phyloP scores from a whole-genome alignment of 1,140 invertebrate genomes.

The Rhopalosiphum maidis region DNA sequence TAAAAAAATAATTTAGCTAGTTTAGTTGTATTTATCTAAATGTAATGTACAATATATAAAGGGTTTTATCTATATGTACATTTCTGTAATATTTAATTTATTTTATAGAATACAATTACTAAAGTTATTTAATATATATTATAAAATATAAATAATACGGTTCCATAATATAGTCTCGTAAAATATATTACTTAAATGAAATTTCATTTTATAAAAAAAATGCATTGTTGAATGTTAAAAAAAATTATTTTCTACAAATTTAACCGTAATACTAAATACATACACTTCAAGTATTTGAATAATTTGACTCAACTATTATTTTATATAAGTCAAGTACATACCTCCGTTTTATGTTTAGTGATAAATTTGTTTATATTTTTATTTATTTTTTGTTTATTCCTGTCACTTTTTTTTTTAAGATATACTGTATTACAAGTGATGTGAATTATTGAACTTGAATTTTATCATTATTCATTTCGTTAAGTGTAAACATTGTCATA shows the following conservation, averaged over 20 bases:
- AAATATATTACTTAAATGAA: background rate
- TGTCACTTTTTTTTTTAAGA: background rate
- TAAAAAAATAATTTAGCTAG: background rate
- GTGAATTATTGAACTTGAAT: background rate
- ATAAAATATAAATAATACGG: background rate
- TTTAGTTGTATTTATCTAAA: background rate
- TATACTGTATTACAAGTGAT: background rate
- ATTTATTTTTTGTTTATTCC: background rate
- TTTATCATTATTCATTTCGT: background rate
- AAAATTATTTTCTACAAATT: background rate
- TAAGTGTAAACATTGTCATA: background rate
- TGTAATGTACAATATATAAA: background rate
- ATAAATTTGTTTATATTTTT: background rate
- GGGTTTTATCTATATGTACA: rapidly evolving
- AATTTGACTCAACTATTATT: background rate
- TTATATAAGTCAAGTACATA: background rate
- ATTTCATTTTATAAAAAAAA: background rate
- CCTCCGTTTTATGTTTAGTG: too few relatives aligned
- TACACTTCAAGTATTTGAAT: background rate
- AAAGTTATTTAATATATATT: background rate
- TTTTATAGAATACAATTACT: background rate
- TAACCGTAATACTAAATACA: too few relatives aligned
- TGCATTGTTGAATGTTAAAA: background rate
- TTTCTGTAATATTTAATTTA: background rate
- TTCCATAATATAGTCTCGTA: background rate